These are phyloP conservation scores for Rotaria sp. DNA, from an alignment of 2,888 invertebrate genomes.

Conservation along the genomic window DNA sequence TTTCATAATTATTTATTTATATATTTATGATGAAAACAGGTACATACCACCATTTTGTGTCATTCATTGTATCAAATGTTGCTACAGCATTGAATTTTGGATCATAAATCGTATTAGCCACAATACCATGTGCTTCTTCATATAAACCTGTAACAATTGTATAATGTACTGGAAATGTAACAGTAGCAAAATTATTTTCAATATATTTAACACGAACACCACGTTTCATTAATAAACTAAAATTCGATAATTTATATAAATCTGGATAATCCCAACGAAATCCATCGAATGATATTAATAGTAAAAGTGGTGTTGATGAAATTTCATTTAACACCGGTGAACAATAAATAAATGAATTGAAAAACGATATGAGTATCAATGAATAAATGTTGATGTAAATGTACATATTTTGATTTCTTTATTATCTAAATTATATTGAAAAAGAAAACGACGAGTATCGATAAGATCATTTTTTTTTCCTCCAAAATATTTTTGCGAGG, in stretches of 20 bases:
- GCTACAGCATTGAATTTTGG: slow-evolving; percentile 32
- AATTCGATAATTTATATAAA: slow-evolving; percentile 27
- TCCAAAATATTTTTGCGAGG: too few species aligned
- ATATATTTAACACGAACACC: slow-evolving; percentile 35
- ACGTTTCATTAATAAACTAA: slow-evolving; percentile 20
- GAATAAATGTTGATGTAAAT: background rate
- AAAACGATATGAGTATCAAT: background rate
- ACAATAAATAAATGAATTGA: background rate
- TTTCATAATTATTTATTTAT: too few species aligned
- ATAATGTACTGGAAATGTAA: slow-evolving; percentile 40
- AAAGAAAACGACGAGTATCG: too few species aligned
- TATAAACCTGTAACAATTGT: slow-evolving; percentile 41
- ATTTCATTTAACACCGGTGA: background rate
- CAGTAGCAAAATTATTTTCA: slow-evolving; percentile 34
- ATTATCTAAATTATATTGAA: background rate
- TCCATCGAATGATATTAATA: slow-evolving; percentile 38
- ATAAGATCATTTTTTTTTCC: too few species aligned
- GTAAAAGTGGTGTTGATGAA: slow-evolving; percentile 5
- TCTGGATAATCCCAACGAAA: slow-evolving; percentile 37
- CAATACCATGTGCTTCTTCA: slow-evolving; percentile 40
- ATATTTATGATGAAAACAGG: too few species aligned
- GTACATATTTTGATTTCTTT: background rate
- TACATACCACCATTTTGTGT: background rate
- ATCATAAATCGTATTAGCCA: slow-evolving; percentile 37
- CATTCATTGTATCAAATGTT: background rate